phyloP scores from a whole-genome alignment of 2,888 invertebrate species.

The Agrochola lychnidis region DNA sequence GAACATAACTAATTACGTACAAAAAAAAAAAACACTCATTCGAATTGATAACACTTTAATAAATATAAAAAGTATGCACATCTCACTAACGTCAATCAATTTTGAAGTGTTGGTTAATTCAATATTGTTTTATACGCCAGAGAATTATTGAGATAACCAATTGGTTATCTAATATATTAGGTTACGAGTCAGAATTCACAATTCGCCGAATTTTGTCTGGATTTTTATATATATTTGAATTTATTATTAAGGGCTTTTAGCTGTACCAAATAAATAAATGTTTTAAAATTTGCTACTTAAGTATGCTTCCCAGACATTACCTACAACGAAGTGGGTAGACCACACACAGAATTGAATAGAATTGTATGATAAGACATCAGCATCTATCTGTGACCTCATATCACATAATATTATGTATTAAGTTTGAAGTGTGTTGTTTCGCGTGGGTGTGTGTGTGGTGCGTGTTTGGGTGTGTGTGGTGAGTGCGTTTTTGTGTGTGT shows the following conservation, averaged over 20 bases:
- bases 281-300: too few species aligned
- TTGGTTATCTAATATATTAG: conserved; percentile 3
- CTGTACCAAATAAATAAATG: not conserved
- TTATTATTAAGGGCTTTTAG: not conserved
- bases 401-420: not conserved
- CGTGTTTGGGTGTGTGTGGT: too few species aligned
- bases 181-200: conserved; percentile 6
- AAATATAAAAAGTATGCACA: not conserved
- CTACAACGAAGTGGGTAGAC: not conserved
- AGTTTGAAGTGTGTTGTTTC: not conserved
- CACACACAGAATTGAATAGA: not conserved
- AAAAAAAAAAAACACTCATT: not conserved
- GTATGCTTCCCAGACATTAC: not conserved
- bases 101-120: not conserved
- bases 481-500: not conserved
- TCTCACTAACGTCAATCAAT: not conserved
- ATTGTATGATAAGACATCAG: not conserved
- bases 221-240: not conserved
- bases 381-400: not conserved
- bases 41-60: not conserved
- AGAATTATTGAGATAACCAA: conserved; percentile 5
- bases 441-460: not conserved
- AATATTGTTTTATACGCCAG: conserved; percentile 6
- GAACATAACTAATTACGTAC: not conserved
- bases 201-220: conserved; percentile 17